Evolutionary conservation across 2,113 vertebrate genomes (phyloP).

Genomic region (Panurus biarmicus): DNA sequence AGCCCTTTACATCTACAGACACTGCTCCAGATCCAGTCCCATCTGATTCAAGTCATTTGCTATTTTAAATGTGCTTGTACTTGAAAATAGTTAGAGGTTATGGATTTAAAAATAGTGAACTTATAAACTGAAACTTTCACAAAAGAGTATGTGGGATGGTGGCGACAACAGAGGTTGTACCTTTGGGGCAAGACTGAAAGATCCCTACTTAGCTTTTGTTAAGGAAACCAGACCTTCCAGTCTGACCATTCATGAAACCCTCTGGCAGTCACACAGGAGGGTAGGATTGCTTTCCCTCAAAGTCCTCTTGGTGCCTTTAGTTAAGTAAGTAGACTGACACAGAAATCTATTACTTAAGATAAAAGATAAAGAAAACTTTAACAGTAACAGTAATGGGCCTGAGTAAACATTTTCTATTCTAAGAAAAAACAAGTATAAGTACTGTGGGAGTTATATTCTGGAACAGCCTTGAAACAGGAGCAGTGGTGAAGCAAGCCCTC

Average conservation of each 20-base stretch:
- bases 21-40: neutral
- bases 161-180: neutral
- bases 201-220: neutral
- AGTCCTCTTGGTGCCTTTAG: neutral
- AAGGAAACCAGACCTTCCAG: neutral
- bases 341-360: neutral
- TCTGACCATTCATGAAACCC: neutral
- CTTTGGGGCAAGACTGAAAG: neutral
- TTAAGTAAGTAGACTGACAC: neutral
- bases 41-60: neutral
- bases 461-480: neutral
- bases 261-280: neutral
- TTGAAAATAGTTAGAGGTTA: neutral
- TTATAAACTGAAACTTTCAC: neutral
- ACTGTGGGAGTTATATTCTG: neutral
- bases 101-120: neutral
- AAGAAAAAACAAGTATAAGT: neutral
- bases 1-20: neutral
- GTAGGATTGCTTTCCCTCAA: neutral
- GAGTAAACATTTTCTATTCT: neutral
- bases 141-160: neutral
- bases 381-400: neutral
- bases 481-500: neutral
- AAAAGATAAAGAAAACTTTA: neutral
- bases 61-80: neutral